Evolutionary conservation across 2,113 vertebrate species (phyloP).

Genomic region (Taxidea taxus): DNA sequence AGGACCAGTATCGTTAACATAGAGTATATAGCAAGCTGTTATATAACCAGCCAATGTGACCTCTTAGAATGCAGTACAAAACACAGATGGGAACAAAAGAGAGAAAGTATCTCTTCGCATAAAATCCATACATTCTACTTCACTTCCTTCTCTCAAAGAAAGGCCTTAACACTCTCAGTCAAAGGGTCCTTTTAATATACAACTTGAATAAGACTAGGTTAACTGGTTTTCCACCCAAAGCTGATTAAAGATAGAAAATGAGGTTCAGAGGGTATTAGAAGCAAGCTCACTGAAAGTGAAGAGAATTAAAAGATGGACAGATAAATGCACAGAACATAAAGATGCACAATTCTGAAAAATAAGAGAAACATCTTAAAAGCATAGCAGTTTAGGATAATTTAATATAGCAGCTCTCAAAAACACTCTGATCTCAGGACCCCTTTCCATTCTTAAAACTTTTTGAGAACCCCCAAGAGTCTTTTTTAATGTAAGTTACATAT

Average conservation of each 20-base stretch:
- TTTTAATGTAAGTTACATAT: not conserved
- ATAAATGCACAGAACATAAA: not conserved
- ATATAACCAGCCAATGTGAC: not conserved
- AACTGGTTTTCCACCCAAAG: not conserved
- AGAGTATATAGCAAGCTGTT: not conserved
- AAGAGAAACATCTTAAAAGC: not conserved
- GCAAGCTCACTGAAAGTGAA: not conserved
- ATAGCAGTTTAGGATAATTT: not conserved
- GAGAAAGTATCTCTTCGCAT: not conserved
- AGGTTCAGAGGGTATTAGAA: not conserved
- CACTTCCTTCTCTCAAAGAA: not conserved
- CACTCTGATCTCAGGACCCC: not conserved
- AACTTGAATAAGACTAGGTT: not conserved
- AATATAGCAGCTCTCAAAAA: not conserved
- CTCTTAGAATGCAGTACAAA: not conserved
- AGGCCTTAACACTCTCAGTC: not conserved
- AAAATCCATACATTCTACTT: not conserved
- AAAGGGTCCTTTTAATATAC: not conserved
- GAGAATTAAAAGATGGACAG: not conserved
- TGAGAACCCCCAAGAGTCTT: not conserved
- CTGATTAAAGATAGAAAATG: not conserved
- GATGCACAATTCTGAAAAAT: not conserved
- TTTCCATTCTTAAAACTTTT: not conserved
- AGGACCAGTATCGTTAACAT: not conserved
- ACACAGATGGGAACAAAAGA: not conserved